Percentiles rank a stretch among this genome's conserved stretches.
These are phyloP conservation scores for Megamerina dolium DNA, from an alignment of 2,888 invertebrate genomes.

Conservation along the genomic window DNA sequence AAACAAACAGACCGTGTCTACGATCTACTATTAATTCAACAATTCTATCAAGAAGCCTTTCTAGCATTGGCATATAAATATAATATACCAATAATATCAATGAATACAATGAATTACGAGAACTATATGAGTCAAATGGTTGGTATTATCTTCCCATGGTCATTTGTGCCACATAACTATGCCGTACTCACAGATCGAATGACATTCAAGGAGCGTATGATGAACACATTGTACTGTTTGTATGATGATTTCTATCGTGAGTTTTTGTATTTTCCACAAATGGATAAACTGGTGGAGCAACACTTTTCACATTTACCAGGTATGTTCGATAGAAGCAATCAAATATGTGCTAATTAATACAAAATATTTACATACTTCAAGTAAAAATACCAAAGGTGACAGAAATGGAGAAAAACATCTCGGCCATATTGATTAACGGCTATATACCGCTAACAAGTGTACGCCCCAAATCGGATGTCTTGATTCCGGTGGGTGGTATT, in stretches of 20 bases:
- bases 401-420: slow-evolving; percentile 50
- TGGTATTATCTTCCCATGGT: slow-evolving; percentile 50
- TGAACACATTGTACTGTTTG: slow-evolving; percentile 48
- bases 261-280: slow-evolving; percentile 39
- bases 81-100: slow-evolving; percentile 45
- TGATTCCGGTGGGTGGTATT: slow-evolving; percentile 54
- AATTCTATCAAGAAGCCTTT: slow-evolving; percentile 49
- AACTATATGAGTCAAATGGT: slow-evolving; percentile 49
- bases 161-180: slow-evolving; percentile 51
- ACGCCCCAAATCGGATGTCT: slow-evolving; percentile 47
- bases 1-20: slow-evolving; percentile 34
- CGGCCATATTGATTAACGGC: slow-evolving; percentile 51
- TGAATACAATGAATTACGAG: slow-evolving; percentile 46
- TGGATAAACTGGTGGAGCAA: slow-evolving; percentile 36
- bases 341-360: too few species aligned
- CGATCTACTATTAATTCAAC: slow-evolving; percentile 47
- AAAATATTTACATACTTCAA: too few species aligned
- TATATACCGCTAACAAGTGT: slow-evolving; percentile 50
- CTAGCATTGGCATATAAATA: slow-evolving; percentile 45
- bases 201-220: slow-evolving; percentile 52
- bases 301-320: slow-evolving; percentile 34
- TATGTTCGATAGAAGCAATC: too few species aligned
- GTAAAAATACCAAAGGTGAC: slow-evolving; percentile 45
- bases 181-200: slow-evolving; percentile 49
- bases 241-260: slow-evolving; percentile 37